Conservation (phyloP, 2,113 vertebrate genomes). For the Baryphthengus martii region DNA sequence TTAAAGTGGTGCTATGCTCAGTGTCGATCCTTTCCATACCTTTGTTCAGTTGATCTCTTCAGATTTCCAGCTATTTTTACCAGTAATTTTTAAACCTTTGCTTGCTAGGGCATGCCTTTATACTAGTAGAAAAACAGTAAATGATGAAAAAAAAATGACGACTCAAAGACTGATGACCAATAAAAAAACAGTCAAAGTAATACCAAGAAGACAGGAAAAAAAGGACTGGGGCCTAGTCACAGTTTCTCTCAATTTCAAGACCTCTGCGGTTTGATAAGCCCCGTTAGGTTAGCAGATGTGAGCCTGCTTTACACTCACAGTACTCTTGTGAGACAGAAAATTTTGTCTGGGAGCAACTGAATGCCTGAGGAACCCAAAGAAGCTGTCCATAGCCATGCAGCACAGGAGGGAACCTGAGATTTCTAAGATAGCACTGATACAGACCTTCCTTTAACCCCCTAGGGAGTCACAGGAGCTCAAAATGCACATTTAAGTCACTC, state of each 20-base stretch:
- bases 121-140: background rate
- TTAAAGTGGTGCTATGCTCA: background rate
- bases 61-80: background rate
- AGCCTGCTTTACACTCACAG: background rate
- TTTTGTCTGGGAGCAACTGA: background rate
- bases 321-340: background rate
- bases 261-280: accelerated
- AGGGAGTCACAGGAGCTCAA: background rate
- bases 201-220: background rate
- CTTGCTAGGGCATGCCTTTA: background rate
- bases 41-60: background rate
- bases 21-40: background rate
- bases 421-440: background rate
- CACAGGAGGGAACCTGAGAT: background rate
- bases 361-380: background rate
- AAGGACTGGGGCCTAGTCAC: background rate
- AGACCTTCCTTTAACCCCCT: background rate
- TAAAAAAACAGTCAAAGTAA: background rate
- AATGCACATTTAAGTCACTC: background rate
- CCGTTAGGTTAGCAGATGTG: background rate
- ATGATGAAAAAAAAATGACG: background rate
- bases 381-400: background rate
- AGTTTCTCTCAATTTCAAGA: background rate
- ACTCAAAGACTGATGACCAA: background rate
- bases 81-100: background rate